Evolutionary conservation across 2,797 vertebrate genomes (phyloP), one percentile per base, ranked within the genome.

Genomic region (Manis crassicaudata): DNA sequence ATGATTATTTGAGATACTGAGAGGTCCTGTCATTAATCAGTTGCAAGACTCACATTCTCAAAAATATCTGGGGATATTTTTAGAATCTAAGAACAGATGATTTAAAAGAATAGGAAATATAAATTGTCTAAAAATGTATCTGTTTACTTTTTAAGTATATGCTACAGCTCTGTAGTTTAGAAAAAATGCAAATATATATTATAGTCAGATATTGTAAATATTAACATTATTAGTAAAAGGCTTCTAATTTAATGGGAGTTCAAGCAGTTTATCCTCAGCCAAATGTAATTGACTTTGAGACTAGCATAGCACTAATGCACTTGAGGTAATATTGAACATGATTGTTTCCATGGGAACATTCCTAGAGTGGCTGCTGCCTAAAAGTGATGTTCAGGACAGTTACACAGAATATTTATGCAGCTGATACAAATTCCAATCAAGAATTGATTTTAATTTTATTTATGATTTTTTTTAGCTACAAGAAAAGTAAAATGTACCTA

Each of bases 341-440:
- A 81, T 77, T 90, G 35, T 95, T 91, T 75, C 58, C 65, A 95
- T 96, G 85, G 84, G 54, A 95, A 95, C 85, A 96, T 96, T 92
- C 72, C 52, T 96, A 29, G 43, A 90, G 70, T 87, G 52, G 29
- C 72, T 94, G 8, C 76, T 84, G 43, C 73, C n/a, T 95, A 17
- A 92, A 93, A 84, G 52, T 8, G 50, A 52, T 86, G 6, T 91
- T 94, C 25, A 95, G 63, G 84, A 46, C n/a, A 94, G 54, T n/a
- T 79, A 84, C 16, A 86, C 6, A 81, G 46, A 90, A 63, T 82
- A 76, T 62, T 81, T 65, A 60, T 72, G 40, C 18, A n/a, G 5
- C 25, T 50, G 29, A 70, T 90, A 92, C 58, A 90, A 9, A 58
- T 90, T 91, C 65, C 76, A 93, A 67, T 89, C 35, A 90, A 46